Conservation (phyloP, 2,888 invertebrate species). For the Archaeoteleia sp. region DNA sequence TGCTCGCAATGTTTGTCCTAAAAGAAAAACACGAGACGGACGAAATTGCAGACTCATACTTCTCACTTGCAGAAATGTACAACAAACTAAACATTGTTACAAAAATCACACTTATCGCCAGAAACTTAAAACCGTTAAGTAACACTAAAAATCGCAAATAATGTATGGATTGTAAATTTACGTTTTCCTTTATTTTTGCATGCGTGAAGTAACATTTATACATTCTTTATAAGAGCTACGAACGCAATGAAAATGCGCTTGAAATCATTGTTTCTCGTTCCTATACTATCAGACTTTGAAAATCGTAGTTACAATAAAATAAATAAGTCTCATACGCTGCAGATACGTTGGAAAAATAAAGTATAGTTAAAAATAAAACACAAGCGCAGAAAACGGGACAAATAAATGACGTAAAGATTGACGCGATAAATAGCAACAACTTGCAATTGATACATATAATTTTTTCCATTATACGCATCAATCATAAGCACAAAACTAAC, state of each 20-base stretch:
- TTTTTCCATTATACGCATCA: constrained; percentile 9
- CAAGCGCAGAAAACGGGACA: too few species aligned
- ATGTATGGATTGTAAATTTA: constrained; percentile 17
- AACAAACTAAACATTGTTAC: constrained; percentile 22
- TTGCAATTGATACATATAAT: constrained; percentile 3
- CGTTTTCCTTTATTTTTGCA: constrained; percentile 40
- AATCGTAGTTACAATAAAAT: too few species aligned
- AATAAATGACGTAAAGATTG: too few species aligned
- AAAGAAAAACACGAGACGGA: constrained; percentile 34
- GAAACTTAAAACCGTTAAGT: constrained; percentile 9
- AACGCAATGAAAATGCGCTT: constrained; percentile 16
- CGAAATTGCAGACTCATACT: constrained; percentile 36
- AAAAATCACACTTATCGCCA: constrained; percentile 12
- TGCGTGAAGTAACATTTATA: constrained; percentile 38
- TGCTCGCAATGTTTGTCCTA: constrained; percentile 26
- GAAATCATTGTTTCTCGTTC: constrained; percentile 4
- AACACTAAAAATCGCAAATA: constrained; percentile 15
- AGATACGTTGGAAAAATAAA: neutral
- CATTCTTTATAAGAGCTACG: neutral
- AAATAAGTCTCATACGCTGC: too few species aligned
- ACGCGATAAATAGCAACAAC: neutral
- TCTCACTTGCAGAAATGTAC: constrained; percentile 36
- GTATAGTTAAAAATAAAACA: neutral
- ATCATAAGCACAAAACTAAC: constrained; percentile 19
- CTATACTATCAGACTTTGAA: constrained; percentile 30